Conservation (phyloP, 2,113 vertebrate genomes). For the Tinamus guttatus region DNA sequence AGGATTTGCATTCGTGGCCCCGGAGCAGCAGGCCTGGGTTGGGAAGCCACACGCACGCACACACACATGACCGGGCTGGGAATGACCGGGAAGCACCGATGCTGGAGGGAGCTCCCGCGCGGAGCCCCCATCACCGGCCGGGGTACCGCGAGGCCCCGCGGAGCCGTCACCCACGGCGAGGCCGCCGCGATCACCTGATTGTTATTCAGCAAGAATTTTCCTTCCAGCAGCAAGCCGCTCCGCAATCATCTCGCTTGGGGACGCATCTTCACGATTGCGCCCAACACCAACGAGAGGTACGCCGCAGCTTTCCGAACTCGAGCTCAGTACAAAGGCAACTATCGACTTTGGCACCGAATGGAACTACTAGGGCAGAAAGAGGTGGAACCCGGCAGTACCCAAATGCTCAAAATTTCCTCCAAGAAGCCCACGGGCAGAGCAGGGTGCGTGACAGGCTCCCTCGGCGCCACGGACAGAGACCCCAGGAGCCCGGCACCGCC, state of each 20-base stretch:
- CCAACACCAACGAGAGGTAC: not conserved
- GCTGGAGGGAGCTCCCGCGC: not conserved
- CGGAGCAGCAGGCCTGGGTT: rapidly evolving
- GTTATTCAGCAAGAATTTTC: not conserved
- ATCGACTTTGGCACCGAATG: rapidly evolving
- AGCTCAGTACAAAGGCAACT: not conserved
- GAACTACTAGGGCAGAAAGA: not conserved
- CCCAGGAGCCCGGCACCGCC: no score
- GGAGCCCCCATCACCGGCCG: not conserved
- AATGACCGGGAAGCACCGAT: no score
- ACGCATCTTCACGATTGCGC: not conserved
- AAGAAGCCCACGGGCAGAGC: no score
- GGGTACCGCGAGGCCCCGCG: no score
- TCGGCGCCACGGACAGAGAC: no score
- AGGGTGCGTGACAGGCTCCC: no score
- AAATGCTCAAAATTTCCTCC: rapidly evolving
- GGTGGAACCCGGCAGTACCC: rapidly evolving
- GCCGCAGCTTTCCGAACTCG: not conserved
- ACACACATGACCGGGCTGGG: no score
- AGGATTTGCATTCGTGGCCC: rapidly evolving
- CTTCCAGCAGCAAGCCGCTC: not conserved
- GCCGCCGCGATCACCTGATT: not conserved
- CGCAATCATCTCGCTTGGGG: not conserved
- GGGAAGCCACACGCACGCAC: no score
- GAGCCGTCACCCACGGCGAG: no score